Evolutionary conservation across 1,140 invertebrate species (phyloP).

Genomic region (Diabrotica virgifera): DNA sequence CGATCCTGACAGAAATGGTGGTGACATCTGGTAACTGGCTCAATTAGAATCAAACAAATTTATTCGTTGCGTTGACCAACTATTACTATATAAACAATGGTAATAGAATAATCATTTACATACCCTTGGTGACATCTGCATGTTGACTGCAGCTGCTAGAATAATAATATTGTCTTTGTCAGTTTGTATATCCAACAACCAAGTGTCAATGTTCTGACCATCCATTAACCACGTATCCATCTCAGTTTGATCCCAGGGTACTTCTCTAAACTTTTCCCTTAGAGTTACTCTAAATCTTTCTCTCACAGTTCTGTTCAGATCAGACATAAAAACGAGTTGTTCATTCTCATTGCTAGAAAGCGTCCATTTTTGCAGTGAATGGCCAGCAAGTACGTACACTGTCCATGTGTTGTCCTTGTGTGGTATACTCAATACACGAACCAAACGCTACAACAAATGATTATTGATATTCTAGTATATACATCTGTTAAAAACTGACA

Average conservation of each 20-base stretch:
- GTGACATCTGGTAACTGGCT: no score
- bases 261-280: slow-evolving; percentile 58
- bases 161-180: slow-evolving; percentile 65
- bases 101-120: neutral
- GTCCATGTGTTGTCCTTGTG: slow-evolving; percentile 51
- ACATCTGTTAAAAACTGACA: no score
- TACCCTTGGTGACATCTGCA: slow-evolving; percentile 57
- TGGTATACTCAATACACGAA: slow-evolving; percentile 54
- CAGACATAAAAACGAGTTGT: slow-evolving; percentile 62
- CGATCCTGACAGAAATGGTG: no score
- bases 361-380: slow-evolving; percentile 67
- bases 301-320: slow-evolving; percentile 60
- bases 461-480: neutral
- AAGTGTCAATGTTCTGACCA: slow-evolving; percentile 47
- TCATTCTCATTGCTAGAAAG: slow-evolving; percentile 52
- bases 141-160: slow-evolving; percentile 68
- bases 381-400: slow-evolving; percentile 66
- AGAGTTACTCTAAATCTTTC: slow-evolving; percentile 61
- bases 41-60: no score
- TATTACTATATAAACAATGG: no score
- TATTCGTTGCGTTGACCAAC: no score
- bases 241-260: slow-evolving; percentile 55
- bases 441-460: slow-evolving; percentile 55
- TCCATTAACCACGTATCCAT: slow-evolving; percentile 33
- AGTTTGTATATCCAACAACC: slow-evolving; percentile 72